Evolutionary conservation across 2,888 invertebrate species (phyloP), one percentile per base, ranked within the genome.

Genomic region (Nomada fucata): DNA sequence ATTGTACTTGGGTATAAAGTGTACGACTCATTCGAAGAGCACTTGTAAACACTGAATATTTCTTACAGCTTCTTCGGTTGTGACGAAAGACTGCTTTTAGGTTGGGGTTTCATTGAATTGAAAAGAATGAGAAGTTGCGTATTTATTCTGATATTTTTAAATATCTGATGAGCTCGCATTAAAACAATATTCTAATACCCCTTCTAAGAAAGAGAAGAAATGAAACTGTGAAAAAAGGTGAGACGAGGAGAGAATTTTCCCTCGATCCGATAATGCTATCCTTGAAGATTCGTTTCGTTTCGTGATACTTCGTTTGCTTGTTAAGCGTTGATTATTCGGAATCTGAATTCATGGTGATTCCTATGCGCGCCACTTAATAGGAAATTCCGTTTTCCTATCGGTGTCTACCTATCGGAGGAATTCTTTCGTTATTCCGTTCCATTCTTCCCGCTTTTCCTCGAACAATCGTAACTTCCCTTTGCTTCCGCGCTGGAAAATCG

Each of bases 371-470:
- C 63, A 36, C 36, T 79, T 81, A 73, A 79, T 80, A 61, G 80
- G 74, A 61, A 74, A 79, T 82, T 80, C 74, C 81, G 67, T 82
- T 80, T 71, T 75, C 69, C 80, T 71, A 79, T 80, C 61, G 23
- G 60, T 11, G 50, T 42, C 26, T n/a, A 64, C 53, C 69, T 69
- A 70, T 80, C 70, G 50, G 50, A n/a, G 36, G 65, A 61, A 80
- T 78, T 78, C 79, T 72, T 78, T 69, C 71, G 73, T 61, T 79
- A 78, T 72, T 60, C 63, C 23, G 23, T 29, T 9, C 7, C 47
- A 44, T 26, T 68, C n/a, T 23, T 10, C n/a, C 67, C 26, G n/a
- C 44, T 23, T 69, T 68, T 64, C 50, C 36, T 53, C 15, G 10
- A 20, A 13, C 61, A 61, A 64, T 71, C 80, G 72, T 50, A 69